Conservation (phyloP, 2,888 invertebrate species). For the Tetrapedia diversipes region DNA sequence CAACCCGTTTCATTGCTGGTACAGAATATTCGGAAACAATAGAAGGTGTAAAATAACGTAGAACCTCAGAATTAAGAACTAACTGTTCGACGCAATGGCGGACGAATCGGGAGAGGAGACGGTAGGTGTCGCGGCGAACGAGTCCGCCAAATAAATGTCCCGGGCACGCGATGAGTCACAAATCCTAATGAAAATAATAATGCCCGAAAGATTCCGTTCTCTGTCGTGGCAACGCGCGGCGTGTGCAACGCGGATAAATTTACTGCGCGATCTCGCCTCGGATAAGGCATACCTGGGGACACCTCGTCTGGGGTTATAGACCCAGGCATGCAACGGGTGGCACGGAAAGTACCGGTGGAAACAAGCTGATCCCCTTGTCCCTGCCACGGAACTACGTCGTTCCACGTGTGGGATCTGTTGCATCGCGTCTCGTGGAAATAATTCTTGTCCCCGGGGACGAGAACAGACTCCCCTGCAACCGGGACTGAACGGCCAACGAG, state of each 20-base stretch:
- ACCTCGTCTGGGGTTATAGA: conserved; percentile 81
- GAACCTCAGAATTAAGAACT: too few species aligned
- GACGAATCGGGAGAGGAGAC: conserved; percentile 16
- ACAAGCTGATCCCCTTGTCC: conserved; percentile 32
- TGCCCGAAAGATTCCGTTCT: conserved; percentile 70
- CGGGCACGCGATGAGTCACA: conserved; percentile 76
- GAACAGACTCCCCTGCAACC: conserved; percentile 37
- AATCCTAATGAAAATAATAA: conserved; percentile 81
- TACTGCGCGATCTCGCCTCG: conserved; percentile 78
- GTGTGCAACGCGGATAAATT: conserved; percentile 77
- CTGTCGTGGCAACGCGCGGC: conserved; percentile 56
- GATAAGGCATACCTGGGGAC: conserved; percentile 82
- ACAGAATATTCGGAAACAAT: too few species aligned
- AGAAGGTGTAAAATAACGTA: too few species aligned
- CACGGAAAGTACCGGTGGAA: conserved; percentile 57
- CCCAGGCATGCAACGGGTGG: conserved; percentile 77
- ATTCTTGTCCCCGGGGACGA: conserved; percentile 50
- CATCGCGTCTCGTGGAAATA: conserved; percentile 57
- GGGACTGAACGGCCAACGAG: conserved; percentile 40
- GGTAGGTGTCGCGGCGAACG: conserved; percentile 57
- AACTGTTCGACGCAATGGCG: background rate
- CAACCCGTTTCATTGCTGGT: too few species aligned
- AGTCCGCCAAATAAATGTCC: conserved; percentile 66
- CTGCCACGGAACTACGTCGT: conserved; percentile 41
- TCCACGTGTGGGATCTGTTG: conserved; percentile 60